These are phyloP conservation scores for Echinops telfairi DNA, from an alignment of 2,113 vertebrate species.

Conservation along the genomic window DNA sequence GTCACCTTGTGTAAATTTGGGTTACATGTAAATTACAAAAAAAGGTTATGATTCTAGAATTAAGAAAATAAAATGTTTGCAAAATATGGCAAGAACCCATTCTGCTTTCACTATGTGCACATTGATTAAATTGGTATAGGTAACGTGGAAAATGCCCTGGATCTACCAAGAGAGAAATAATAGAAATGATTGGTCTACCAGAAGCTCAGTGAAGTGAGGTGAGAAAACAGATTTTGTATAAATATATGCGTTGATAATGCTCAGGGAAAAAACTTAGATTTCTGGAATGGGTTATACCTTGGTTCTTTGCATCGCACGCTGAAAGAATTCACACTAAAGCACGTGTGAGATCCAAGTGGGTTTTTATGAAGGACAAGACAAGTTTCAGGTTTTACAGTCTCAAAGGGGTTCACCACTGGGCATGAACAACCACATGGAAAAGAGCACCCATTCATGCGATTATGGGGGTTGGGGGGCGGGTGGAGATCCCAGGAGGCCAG, in stretches of 20 bases:
- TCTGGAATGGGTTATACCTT: too few species aligned
- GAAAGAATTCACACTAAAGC: too few species aligned
- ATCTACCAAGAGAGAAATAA: neutral
- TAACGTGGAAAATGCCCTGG: neutral
- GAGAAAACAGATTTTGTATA: neutral
- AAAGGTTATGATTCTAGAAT: neutral
- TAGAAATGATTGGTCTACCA: neutral
- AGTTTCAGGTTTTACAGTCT: too few species aligned
- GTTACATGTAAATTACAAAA: constrained; percentile 36
- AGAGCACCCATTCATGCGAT: too few species aligned
- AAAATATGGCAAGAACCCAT: neutral
- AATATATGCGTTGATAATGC: neutral
- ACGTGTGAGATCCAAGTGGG: too few species aligned
- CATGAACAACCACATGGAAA: too few species aligned
- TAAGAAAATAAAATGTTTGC: neutral
- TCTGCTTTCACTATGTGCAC: constrained; percentile 4
- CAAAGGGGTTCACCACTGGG: too few species aligned
- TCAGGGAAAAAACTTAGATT: neutral
- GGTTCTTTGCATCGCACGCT: too few species aligned
- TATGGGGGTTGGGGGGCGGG: too few species aligned
- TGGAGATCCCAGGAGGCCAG: too few species aligned
- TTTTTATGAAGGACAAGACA: too few species aligned
- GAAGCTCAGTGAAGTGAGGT: neutral
- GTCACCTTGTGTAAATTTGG: neutral
- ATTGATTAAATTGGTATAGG: neutral